Conservation (phyloP, 2,797 vertebrate species). For the Urophycis tenuis region DNA sequence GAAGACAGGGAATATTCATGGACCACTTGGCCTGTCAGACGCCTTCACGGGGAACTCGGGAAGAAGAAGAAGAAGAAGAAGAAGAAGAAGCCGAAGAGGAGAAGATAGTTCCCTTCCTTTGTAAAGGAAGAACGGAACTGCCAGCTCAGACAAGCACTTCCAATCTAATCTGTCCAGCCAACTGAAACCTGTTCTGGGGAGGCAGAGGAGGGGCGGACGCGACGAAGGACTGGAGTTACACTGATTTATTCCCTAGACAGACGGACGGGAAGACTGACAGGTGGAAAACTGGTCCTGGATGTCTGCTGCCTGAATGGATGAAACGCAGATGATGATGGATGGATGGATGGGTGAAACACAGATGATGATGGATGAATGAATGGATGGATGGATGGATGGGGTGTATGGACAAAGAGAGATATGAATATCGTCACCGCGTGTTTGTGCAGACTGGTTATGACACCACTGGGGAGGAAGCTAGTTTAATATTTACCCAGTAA, state of each 20-base stretch:
- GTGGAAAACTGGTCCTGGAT: not conserved
- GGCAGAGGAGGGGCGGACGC: not conserved
- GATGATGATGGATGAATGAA: not conserved
- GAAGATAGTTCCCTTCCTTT: not conserved
- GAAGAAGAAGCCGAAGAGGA: not conserved
- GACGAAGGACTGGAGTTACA: not conserved
- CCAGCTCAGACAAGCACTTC: not conserved
- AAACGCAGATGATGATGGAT: too few species aligned
- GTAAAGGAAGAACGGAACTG: not conserved
- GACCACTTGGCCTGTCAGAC: slow-evolving; percentile 1
- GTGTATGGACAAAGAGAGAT: not conserved
- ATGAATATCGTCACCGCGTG: slow-evolving; percentile 1
- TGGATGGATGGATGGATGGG: not conserved
- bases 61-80: not conserved
- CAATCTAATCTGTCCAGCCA: not conserved
- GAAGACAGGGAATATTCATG: not conserved
- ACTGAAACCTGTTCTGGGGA: not conserved
- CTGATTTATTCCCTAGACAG: not conserved
- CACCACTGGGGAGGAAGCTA: too few species aligned
- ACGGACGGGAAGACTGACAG: not conserved
- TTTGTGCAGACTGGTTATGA: not conserved
- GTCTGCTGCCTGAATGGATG: slow-evolving; percentile 2
- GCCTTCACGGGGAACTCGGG: not conserved
- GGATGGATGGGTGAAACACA: not conserved
- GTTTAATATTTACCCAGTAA: not conserved